Percentiles rank a stretch among this genome's conserved stretches.
These are phyloP conservation scores for Polydesmus complanatus DNA, from an alignment of 2,888 invertebrate species.

Conservation along the genomic window DNA sequence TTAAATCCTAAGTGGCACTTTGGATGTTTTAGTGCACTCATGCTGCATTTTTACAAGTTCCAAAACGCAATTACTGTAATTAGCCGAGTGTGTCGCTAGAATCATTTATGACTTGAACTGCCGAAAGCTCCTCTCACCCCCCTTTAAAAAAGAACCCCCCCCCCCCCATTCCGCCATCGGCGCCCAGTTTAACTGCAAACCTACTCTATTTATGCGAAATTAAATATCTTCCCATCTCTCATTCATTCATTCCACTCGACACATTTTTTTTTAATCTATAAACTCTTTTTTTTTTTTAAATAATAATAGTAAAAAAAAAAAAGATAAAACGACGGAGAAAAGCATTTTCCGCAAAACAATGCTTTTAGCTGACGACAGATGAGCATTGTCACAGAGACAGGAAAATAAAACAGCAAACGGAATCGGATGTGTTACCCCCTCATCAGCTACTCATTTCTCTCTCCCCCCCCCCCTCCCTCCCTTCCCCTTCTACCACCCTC, in stretches of 20 bases:
- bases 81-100: background rate
- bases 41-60: too few relatives aligned
- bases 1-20: too few relatives aligned
- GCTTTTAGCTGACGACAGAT: too few relatives aligned
- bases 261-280: too few relatives aligned
- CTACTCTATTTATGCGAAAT: background rate
- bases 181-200: too few relatives aligned
- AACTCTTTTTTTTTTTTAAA: too few relatives aligned
- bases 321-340: too few relatives aligned
- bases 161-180: background rate
- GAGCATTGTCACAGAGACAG: background rate
- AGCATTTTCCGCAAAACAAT: too few relatives aligned
- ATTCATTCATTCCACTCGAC: background rate
- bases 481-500: background rate
- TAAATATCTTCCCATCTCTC: background rate
- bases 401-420: background rate
- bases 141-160: background rate
- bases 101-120: too few relatives aligned
- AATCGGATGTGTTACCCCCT: background rate
- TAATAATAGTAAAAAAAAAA: too few relatives aligned
- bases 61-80: background rate
- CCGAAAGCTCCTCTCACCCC: background rate
- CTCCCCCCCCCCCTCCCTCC: background rate
- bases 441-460: background rate
- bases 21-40: too few relatives aligned